These are phyloP conservation scores for Meteorus sp. DNA, from an alignment of 1,140 invertebrate genomes.

Conservation along the genomic window DNA sequence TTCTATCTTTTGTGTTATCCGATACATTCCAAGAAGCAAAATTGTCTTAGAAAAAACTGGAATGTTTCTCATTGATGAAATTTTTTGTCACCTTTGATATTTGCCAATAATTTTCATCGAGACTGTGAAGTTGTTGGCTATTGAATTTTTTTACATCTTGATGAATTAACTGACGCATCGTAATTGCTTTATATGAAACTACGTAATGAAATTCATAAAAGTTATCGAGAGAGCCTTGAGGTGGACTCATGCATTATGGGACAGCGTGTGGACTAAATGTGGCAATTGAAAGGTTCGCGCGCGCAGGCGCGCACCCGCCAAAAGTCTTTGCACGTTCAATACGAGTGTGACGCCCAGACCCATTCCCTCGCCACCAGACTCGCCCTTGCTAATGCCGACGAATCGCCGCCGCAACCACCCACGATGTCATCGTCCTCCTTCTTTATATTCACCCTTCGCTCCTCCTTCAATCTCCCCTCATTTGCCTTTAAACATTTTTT, in stretches of 20 bases:
- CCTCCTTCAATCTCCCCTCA: background rate
- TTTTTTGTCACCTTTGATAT: too few relatives aligned
- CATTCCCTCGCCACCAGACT: background rate
- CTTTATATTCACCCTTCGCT: background rate
- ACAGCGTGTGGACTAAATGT: background rate
- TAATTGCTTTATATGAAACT: too few relatives aligned
- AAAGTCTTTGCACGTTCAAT: conserved; percentile 27
- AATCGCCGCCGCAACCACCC: background rate
- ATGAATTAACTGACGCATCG: too few relatives aligned
- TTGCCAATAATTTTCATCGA: too few relatives aligned
- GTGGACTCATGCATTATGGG: background rate
- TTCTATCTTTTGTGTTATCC: too few relatives aligned
- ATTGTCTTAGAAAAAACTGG: too few relatives aligned
- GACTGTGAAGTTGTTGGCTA: too few relatives aligned
- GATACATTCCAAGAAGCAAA: too few relatives aligned
- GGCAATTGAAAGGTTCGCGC: conserved; percentile 8
- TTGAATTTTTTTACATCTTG: too few relatives aligned
- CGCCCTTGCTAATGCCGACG: background rate
- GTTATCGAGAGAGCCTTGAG: background rate
- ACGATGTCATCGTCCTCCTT: background rate
- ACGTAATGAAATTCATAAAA: too few relatives aligned
- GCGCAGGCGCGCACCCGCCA: conserved; percentile 21
- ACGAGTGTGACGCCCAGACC: conserved; percentile 23
- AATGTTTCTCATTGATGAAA: too few relatives aligned
- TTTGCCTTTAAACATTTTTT: background rate